Conservation (phyloP, 1,140 invertebrate genomes). For the Rhysida immarginata region DNA sequence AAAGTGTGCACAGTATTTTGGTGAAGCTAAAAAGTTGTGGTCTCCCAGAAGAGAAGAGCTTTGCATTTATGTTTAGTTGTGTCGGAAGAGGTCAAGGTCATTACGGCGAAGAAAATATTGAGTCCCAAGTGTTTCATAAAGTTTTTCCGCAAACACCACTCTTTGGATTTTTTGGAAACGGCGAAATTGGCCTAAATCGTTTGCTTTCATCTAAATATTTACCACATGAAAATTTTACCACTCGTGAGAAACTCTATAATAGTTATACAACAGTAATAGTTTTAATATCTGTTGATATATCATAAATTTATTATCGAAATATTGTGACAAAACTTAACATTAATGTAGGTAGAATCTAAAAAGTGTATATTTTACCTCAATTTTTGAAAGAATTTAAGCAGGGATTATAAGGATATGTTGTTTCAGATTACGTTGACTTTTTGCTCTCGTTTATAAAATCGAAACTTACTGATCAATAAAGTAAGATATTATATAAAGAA, state of each 20-base stretch:
- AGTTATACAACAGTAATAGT: slow-evolving; percentile 6
- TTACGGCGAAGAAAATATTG: slow-evolving; percentile 33
- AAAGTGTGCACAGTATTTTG: slow-evolving; percentile 20
- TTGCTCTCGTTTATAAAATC: no score
- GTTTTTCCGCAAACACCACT: slow-evolving; percentile 40
- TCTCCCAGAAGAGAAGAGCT: slow-evolving; percentile 25
- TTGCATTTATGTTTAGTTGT: slow-evolving; percentile 45
- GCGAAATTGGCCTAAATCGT: slow-evolving; percentile 38
- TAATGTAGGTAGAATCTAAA: no score
- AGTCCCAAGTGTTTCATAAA: slow-evolving; percentile 39
- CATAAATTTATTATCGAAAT: no score
- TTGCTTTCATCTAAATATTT: slow-evolving; percentile 14
- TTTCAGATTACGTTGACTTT: no score
- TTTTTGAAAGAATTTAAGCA: no score
- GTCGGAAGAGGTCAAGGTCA: slow-evolving; percentile 32
- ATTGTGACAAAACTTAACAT: no score
- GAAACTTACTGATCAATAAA: no score
- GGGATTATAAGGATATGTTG: no score
- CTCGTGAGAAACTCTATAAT: not conserved
- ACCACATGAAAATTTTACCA: no score
- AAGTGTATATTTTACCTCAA: no score
- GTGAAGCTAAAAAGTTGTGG: slow-evolving; percentile 24
- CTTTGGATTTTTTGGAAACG: slow-evolving; percentile 41
- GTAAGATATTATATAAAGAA: no score
- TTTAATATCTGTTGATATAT: not conserved